phyloP scores from a whole-genome alignment of 1,140 invertebrate genomes.

The Helicorthomorpha holstii region DNA sequence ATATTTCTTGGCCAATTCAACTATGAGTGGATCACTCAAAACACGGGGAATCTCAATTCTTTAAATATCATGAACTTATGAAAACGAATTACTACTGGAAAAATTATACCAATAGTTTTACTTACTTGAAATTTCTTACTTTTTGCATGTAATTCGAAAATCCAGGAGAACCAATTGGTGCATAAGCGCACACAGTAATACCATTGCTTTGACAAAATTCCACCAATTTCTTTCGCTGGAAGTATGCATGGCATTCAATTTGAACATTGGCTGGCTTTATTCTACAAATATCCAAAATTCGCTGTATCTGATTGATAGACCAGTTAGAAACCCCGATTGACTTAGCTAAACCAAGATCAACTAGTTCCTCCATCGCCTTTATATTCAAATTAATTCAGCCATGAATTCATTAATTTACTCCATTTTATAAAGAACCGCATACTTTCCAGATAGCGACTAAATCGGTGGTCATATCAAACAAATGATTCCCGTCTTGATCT shows the following conservation, averaged over 20 bases:
- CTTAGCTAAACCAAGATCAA: slow-evolving; percentile 45
- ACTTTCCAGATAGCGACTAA: slow-evolving; percentile 6
- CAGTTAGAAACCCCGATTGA: slow-evolving; percentile 86
- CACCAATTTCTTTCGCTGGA: slow-evolving; percentile 17
- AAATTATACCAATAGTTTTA: neutral
- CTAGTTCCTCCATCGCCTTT: slow-evolving; percentile 61
- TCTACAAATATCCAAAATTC: slow-evolving; percentile 43
- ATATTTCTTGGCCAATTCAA: slow-evolving; percentile 45
- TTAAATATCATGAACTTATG: slow-evolving; percentile 9
- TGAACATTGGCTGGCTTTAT: slow-evolving; percentile 65
- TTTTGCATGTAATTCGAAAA: neutral
- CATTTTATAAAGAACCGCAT: too few relatives aligned
- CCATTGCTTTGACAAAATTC: slow-evolving; percentile 18
- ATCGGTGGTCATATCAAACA: slow-evolving; percentile 8
- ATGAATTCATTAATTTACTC: too few relatives aligned
- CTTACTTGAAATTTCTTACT: neutral
- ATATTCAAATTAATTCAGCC: too few relatives aligned
- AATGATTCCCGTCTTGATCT: neutral
- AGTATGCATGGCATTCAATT: slow-evolving; percentile 29
- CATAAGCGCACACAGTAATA: neutral
- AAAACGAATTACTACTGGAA: neutral
- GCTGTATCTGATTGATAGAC: slow-evolving; percentile 58
- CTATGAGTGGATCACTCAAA: slow-evolving; percentile 44
- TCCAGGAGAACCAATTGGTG: neutral
- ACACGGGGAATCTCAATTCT: slow-evolving; percentile 11